Evolutionary conservation across 1,140 invertebrate species (phyloP).

Genomic region (Cataglyphis hispanica): DNA sequence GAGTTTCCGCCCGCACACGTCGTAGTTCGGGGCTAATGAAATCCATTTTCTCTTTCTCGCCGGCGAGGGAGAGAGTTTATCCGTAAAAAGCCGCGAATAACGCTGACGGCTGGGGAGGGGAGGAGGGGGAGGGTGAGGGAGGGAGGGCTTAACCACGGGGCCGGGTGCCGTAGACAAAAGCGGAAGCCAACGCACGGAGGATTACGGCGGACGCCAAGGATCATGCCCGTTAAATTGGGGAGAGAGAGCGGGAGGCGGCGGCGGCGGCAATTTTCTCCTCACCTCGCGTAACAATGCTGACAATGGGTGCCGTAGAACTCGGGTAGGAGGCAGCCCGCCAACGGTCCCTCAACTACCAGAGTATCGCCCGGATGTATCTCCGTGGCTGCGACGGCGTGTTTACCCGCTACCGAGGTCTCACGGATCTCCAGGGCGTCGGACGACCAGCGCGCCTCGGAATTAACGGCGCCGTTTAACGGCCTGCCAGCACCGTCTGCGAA

Average conservation of each 20-base stretch:
- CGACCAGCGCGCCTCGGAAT: conserved; percentile 46
- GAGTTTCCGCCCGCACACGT: background rate
- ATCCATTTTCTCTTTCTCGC: conserved; percentile 51
- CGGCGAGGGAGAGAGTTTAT: conserved; percentile 22
- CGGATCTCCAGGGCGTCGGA: conserved; percentile 84
- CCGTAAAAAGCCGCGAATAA: conserved; percentile 55
- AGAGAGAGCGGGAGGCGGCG: too few relatives aligned
- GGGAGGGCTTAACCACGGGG: conserved; percentile 11
- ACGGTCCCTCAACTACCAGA: conserved; percentile 91
- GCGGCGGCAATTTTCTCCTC: conserved; percentile 55
- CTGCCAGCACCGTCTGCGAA: conserved; percentile 14
- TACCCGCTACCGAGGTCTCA: conserved; percentile 85
- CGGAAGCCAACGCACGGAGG: conserved; percentile 53
- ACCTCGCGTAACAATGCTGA: conserved; percentile 93
- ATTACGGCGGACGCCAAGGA: conserved; percentile 32
- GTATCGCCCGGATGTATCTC: conserved; percentile 89
- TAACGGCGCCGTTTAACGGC: conserved; percentile 30
- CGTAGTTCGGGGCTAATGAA: conserved; percentile 51
- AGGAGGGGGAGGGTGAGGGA: too few relatives aligned
- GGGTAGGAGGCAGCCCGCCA: conserved; percentile 91
- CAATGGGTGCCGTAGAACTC: conserved; percentile 93
- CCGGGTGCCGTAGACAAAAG: conserved; percentile 27
- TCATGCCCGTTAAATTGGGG: conserved; percentile 44
- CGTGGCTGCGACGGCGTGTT: conserved; percentile 88
- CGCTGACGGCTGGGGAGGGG: background rate